Percentiles rank a stretch among this genome's conserved stretches.
These are phyloP conservation scores for Neoniphon sammara DNA, from an alignment of 2,797 vertebrate species.

Conservation along the genomic window DNA sequence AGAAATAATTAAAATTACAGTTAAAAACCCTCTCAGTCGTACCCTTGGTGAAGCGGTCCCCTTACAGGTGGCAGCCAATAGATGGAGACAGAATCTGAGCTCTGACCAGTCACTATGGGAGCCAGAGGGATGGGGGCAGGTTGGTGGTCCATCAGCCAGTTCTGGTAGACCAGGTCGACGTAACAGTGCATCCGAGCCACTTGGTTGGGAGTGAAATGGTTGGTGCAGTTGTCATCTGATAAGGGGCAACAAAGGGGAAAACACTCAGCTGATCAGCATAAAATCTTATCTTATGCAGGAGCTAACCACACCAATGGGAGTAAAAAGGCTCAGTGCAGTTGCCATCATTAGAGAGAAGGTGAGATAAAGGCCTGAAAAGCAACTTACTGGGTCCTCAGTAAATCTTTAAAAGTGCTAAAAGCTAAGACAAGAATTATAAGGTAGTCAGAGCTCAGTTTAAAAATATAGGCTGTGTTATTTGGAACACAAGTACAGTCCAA, in stretches of 20 bases:
- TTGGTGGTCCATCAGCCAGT: constrained; percentile 86
- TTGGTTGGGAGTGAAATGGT: constrained; percentile 96
- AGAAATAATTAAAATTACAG: too few species aligned
- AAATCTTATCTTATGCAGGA: background rate
- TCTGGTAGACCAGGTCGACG: constrained; percentile 93
- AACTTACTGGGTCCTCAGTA: too few species aligned
- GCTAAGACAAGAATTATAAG: too few species aligned
- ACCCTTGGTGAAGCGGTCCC: constrained; percentile 91
- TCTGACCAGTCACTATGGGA: constrained; percentile 88
- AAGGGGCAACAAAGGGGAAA: constrained; percentile 23
- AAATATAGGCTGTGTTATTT: background rate
- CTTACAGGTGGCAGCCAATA: constrained; percentile 92
- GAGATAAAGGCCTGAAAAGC: background rate
- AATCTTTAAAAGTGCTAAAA: too few species aligned
- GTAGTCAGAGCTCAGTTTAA: too few species aligned
- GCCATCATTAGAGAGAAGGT: background rate
- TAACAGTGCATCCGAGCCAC: constrained; percentile 98
- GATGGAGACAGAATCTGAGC: constrained; percentile 86
- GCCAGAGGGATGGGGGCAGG: constrained; percentile 89
- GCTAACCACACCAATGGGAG: background rate
- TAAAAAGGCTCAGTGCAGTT: background rate
- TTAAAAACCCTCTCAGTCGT: constrained; percentile 26
- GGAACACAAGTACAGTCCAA: background rate
- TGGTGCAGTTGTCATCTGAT: constrained; percentile 94
- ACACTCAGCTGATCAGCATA: background rate